Percentiles rank a stretch among this genome's conserved stretches.
phyloP scores from a whole-genome alignment of 1,140 invertebrate species.

The Cotesia vestalis region DNA sequence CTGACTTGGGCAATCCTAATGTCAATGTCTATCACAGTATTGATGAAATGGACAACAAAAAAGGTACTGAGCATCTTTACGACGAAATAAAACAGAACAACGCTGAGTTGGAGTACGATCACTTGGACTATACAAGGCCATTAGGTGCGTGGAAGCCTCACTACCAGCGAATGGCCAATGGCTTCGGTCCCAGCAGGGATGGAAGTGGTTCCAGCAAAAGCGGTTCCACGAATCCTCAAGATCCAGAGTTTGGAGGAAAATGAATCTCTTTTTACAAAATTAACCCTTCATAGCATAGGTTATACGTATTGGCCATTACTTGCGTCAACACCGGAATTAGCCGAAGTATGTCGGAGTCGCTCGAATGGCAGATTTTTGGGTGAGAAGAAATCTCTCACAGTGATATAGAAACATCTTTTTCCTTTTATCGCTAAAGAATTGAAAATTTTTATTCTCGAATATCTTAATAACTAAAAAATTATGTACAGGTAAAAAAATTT shows the following conservation, averaged over 20 bases:
- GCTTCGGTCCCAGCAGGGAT: slow-evolving; percentile 52
- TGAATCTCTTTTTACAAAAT: slow-evolving; percentile 36
- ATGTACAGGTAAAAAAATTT: too few relatives aligned
- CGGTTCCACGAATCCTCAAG: slow-evolving; percentile 38
- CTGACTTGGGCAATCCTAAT: slow-evolving; percentile 85
- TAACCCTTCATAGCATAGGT: too few relatives aligned
- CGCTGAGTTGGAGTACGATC: slow-evolving; percentile 82
- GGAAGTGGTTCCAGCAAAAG: slow-evolving; percentile 47
- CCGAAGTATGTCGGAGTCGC: too few relatives aligned
- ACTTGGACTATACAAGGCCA: slow-evolving; percentile 84
- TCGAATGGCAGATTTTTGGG: too few relatives aligned
- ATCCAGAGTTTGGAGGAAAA: slow-evolving; percentile 45
- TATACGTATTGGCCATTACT: too few relatives aligned
- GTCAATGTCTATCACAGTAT: slow-evolving; percentile 81
- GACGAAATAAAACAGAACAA: slow-evolving; percentile 91
- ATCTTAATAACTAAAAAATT: too few relatives aligned
- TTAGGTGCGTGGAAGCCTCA: slow-evolving; percentile 82
- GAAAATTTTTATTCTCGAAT: too few relatives aligned
- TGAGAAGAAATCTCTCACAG: too few relatives aligned
- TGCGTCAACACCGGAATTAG: neutral
- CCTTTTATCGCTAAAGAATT: too few relatives aligned
- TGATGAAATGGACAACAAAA: slow-evolving; percentile 75
- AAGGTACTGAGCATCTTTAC: slow-evolving; percentile 83
- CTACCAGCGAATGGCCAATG: slow-evolving; percentile 81
- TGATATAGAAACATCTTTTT: too few relatives aligned